phyloP scores from a whole-genome alignment of 2,888 invertebrate genomes.

The Portevinia maculata region DNA sequence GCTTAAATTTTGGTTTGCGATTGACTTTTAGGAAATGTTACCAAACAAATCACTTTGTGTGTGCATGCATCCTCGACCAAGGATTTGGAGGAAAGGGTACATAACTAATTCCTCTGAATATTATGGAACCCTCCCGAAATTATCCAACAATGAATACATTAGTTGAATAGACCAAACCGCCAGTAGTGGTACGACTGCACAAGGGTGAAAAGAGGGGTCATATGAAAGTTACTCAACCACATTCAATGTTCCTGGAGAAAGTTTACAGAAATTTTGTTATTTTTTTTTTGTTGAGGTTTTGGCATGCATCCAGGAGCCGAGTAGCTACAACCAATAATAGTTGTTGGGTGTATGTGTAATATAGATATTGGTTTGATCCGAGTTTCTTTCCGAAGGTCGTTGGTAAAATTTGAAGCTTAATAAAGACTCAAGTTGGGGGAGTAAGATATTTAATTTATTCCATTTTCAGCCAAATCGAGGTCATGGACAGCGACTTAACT shows the following conservation, averaged over 20 bases:
- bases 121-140: conserved; percentile 28
- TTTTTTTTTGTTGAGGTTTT: conserved; percentile 4
- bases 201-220: neutral
- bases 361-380: conserved; percentile 36
- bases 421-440: neutral
- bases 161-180: conserved; percentile 41
- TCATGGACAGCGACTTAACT: neutral
- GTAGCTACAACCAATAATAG: neutral
- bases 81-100: neutral
- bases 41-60: neutral
- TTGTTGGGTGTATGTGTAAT: conserved; percentile 20
- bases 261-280: conserved; percentile 16
- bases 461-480: conserved; percentile 2
- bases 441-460: neutral
- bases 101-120: conserved; percentile 42
- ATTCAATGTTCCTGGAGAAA: conserved; percentile 25
- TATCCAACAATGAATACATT: conserved; percentile 57
- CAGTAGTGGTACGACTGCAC: neutral
- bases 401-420: conserved; percentile 4
- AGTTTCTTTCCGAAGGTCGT: conserved; percentile 31
- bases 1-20: neutral
- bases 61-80: conserved; percentile 13
- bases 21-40: neutral
- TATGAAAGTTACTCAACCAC: conserved; percentile 29
- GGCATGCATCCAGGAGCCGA: conserved; percentile 32